Conservation (phyloP, 1,140 invertebrate species). For the Cyrtorhinus lividipennis region DNA sequence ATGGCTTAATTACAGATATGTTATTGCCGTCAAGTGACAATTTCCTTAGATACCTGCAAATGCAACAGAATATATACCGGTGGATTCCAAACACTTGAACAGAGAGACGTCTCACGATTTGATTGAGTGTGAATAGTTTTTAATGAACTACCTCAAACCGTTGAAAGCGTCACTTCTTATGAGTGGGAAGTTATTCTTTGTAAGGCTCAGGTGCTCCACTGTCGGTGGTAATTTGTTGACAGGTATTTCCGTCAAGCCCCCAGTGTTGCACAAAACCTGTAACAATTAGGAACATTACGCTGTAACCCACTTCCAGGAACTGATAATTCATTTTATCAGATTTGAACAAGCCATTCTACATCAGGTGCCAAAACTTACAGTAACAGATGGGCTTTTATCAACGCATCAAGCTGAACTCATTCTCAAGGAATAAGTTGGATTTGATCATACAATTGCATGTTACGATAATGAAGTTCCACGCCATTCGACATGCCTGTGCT, state of each 20-base stretch:
- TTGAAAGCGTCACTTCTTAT: constrained; percentile 65
- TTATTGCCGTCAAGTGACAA: constrained; percentile 66
- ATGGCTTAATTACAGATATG: constrained; percentile 59
- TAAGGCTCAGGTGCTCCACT: constrained; percentile 64
- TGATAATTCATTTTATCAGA: background rate
- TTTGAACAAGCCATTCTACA: background rate
- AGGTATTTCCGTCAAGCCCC: constrained; percentile 59
- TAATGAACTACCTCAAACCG: constrained; percentile 33
- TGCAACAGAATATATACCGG: no score
- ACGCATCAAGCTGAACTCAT: no score
- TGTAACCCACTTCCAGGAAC: no score
- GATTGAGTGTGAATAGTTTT: background rate
- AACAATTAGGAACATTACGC: no score
- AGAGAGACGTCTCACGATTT: no score
- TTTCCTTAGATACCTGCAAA: constrained; percentile 50
- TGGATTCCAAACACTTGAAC: no score
- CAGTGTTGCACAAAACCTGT: constrained; percentile 73
- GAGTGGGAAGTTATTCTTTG: constrained; percentile 60
- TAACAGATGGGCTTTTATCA: no score
- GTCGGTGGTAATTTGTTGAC: constrained; percentile 48
- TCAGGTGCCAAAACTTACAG: no score
- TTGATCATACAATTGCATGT: no score
- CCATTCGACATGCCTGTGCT: no score
- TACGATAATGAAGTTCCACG: no score
- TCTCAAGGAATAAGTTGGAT: no score